Conservation (phyloP, 2,113 vertebrate species). For the Onychostoma macrolepis region DNA sequence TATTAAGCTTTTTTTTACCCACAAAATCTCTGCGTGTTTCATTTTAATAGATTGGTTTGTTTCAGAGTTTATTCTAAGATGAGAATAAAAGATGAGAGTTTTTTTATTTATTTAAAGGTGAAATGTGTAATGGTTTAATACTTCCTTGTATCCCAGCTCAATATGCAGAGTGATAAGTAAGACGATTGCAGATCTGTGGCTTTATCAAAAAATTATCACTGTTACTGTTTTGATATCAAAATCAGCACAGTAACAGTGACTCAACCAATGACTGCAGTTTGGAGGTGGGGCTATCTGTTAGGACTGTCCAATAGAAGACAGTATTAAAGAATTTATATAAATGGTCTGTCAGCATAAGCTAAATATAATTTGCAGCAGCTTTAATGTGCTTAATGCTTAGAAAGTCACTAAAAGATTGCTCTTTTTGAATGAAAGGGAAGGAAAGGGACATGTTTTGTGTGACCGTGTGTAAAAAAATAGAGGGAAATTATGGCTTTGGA, state of each 20-base stretch:
- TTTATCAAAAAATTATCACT: background rate
- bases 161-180: too few species aligned
- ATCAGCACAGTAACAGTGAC: background rate
- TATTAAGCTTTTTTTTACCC: background rate
- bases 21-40: background rate
- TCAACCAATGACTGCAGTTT: conserved; percentile 5
- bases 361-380: background rate
- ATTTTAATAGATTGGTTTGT: background rate
- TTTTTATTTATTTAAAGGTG: background rate
- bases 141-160: background rate
- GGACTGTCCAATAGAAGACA: background rate
- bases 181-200: background rate
- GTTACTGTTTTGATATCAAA: background rate
- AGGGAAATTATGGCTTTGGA: background rate
- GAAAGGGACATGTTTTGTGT: background rate
- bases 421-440: background rate
- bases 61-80: background rate
- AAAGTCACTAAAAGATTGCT: background rate
- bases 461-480: background rate
- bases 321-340: background rate
- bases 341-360: background rate
- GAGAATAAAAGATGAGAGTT: too few species aligned
- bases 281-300: background rate
- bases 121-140: background rate
- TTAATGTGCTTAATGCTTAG: background rate